These are phyloP conservation scores for Amblyopsis hoosieri DNA, from an alignment of 2,797 vertebrate species.

Conservation along the genomic window DNA sequence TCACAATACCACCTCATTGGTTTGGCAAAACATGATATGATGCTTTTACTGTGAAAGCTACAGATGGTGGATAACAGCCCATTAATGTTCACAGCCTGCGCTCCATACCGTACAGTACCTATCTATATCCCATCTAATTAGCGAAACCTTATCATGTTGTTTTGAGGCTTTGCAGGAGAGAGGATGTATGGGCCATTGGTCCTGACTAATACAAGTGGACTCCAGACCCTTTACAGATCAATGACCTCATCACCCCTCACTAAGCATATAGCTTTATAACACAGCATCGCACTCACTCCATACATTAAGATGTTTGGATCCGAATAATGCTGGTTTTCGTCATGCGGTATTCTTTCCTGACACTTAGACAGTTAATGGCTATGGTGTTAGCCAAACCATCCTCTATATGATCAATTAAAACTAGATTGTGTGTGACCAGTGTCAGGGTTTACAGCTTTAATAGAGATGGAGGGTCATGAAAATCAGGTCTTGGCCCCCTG, in stretches of 20 bases:
- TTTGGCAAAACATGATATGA: no score
- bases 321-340: background rate
- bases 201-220: conserved; percentile 35
- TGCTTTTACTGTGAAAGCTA: conserved; percentile 13
- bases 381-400: no score
- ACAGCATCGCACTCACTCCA: conserved; percentile 11
- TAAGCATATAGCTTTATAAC: conserved; percentile 8
- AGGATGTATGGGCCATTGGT: conserved; percentile 62
- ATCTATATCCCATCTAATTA: conserved; percentile 50
- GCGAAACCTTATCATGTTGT: conserved; percentile 48
- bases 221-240: conserved; percentile 55
- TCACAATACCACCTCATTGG: no score
- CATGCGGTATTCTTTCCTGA: no score
- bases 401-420: no score
- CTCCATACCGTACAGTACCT: conserved; percentile 22
- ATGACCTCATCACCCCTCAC: conserved; percentile 34
- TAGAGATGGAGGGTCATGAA: no score
- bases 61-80: conserved; percentile 38
- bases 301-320: background rate
- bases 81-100: conserved; percentile 54
- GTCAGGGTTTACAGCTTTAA: no score
- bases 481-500: no score
- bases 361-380: no score
- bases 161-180: conserved; percentile 38
- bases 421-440: no score